Evolutionary conservation across 1,140 invertebrate species (phyloP).

Genomic region (Monomorium pharaonis): DNA sequence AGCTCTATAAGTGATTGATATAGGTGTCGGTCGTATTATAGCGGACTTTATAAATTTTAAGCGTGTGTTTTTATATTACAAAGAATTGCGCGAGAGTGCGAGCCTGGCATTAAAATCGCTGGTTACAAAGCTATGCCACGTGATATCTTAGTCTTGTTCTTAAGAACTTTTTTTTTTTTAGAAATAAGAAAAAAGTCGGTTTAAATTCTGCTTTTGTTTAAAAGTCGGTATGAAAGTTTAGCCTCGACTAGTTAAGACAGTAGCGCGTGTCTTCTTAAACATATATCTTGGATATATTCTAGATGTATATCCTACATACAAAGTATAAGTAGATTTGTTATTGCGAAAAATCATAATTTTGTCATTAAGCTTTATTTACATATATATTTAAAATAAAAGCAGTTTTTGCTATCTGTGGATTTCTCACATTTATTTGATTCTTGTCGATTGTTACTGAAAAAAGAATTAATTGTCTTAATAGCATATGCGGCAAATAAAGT

Average conservation of each 20-base stretch:
- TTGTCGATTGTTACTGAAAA: background rate
- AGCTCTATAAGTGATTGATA: conserved; percentile 16
- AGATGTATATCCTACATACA: background rate
- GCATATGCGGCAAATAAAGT: background rate
- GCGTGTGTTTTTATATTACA: background rate
- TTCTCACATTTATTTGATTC: background rate
- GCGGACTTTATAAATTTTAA: conserved; percentile 7
- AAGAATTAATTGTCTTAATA: background rate
- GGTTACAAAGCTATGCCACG: background rate
- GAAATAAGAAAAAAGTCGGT: background rate
- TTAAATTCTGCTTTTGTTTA: background rate
- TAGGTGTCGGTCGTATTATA: background rate
- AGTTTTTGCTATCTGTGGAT: background rate
- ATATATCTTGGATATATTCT: background rate
- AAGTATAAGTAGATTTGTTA: background rate
- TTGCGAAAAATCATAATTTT: background rate
- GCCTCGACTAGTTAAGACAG: background rate
- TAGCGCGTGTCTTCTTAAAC: background rate
- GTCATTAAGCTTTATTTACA: conserved; percentile 9
- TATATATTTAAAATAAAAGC: conserved; percentile 41
- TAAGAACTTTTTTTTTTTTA: background rate
- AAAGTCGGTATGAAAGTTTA: background rate
- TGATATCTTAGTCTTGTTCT: conserved; percentile 1
- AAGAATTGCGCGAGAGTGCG: background rate
- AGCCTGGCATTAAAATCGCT: background rate